Base-by-base conservation (phyloP, 2,888 invertebrate species). In the Pyrrhia umbra region DNA sequence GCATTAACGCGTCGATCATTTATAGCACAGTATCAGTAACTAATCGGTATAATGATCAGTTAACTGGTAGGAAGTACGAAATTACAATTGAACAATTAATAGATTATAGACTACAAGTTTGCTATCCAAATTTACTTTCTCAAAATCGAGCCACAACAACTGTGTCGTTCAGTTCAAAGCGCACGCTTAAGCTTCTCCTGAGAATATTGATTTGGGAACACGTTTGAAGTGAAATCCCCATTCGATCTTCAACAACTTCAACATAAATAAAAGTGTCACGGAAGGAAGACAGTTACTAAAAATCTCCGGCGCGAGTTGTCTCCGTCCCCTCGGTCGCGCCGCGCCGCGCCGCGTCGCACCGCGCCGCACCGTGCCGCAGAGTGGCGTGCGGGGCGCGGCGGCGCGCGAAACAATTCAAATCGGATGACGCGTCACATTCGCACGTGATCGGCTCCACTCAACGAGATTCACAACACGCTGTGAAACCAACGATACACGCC, bases 221-320 rank as follows among this genome's bases (percentile, higher is more conserved):
- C 60, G 72, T 79, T 78, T 75, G 76, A 79, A 71, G 76, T 69
- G 54, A 65, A 80, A 59, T 65, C 64, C 64, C 69, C 51, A 64
- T 72, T 69, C 60, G 71, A 80, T 77, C 68, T 82, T 72, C 67
- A 65, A 75, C 72, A 68, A 71, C 60, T 77, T 61, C 57, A 59
- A 79, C 63, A 80, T 72, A 74, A 80, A 80, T 78, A 75, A 75
- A 82, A 81, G 65, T 80, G 77, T 81, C 76, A 68, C 68, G 68
- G 77, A 69, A 70, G 64, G 65, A 77, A 73, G 61, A 51, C 58
- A 52, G 34, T 56, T 46, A 23, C 55, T 62, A 58, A 58, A 55
- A 40, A 49, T 63, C 56, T 67, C 63, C 58, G 56, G 65, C 10
- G 39, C 49, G 50, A 55, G 47, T 45, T 2, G 39, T 25, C 6